Evolutionary conservation across 2,888 invertebrate genomes (phyloP).

Genomic region (Cabera pusaria): DNA sequence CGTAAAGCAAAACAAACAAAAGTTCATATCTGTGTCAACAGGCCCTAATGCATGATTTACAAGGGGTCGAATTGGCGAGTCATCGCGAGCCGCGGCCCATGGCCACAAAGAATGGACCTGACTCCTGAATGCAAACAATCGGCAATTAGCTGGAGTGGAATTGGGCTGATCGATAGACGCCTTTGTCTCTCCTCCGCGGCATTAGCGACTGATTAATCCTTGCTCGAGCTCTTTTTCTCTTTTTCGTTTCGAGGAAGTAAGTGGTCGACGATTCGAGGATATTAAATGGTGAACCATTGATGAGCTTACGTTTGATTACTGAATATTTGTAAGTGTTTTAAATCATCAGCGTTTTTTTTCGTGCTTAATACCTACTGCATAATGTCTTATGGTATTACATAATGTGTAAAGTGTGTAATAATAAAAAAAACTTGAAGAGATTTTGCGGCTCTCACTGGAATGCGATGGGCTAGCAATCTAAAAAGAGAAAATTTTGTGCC

Average conservation of each 20-base stretch:
- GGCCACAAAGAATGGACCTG: constrained; percentile 53
- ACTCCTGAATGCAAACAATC: constrained; percentile 52
- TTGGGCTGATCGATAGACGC: constrained; percentile 60
- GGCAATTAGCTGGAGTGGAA: constrained; percentile 65
- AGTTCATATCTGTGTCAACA: constrained; percentile 40
- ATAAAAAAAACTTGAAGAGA: no score
- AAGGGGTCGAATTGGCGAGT: constrained; percentile 49
- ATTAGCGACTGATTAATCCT: constrained; percentile 54
- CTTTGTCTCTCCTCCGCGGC: constrained; percentile 48
- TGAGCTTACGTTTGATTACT: no score
- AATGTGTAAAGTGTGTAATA: no score
- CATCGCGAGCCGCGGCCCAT: constrained; percentile 35
- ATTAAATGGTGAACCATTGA: no score
- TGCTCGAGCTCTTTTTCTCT: constrained; percentile 10
- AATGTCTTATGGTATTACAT: no score
- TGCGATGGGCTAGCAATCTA: no score
- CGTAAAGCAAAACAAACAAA: constrained; percentile 29
- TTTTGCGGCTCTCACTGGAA: no score
- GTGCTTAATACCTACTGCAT: no score
- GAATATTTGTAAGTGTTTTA: no score
- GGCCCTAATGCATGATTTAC: constrained; percentile 44
- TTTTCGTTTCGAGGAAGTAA: constrained; percentile 29
- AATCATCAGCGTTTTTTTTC: no score
- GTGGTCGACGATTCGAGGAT: no score
- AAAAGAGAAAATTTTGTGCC: neutral